Conservation (phyloP, 2,113 vertebrate genomes). For the Balaeniceps rex region DNA sequence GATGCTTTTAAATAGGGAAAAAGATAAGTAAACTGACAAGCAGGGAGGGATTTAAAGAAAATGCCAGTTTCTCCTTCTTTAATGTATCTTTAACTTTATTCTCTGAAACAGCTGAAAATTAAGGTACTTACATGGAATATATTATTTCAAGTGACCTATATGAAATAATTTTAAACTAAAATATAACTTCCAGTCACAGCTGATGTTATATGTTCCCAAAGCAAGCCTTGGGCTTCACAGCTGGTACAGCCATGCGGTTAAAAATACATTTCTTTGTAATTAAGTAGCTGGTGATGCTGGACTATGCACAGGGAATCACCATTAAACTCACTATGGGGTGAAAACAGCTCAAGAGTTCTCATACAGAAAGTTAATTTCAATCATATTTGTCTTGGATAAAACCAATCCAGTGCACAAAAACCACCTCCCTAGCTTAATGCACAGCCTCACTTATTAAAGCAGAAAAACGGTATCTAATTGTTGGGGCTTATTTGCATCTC, state of each 20-base stretch:
- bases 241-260: not conserved
- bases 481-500: not conserved
- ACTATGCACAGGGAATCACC: not conserved
- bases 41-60: not conserved
- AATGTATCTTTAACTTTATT: not conserved
- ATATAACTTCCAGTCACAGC: not conserved
- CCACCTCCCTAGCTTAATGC: rapidly evolving
- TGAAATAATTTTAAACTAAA: not conserved
- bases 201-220: not conserved
- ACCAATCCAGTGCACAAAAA: not conserved
- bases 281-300: not conserved
- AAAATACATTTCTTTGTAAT: not conserved
- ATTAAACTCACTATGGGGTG: not conserved
- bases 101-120: not conserved
- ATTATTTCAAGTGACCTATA: not conserved
- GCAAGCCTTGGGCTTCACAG: not conserved
- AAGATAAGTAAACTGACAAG: not conserved
- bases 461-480: too few relatives aligned
- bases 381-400: not conserved
- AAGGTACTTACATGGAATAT: not conserved
- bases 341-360: not conserved
- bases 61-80: not conserved
- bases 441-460: not conserved
- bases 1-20: not conserved
- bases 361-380: not conserved